Evolutionary conservation across 2,113 vertebrate genomes (phyloP).

Genomic region (Neotoma lepida): DNA sequence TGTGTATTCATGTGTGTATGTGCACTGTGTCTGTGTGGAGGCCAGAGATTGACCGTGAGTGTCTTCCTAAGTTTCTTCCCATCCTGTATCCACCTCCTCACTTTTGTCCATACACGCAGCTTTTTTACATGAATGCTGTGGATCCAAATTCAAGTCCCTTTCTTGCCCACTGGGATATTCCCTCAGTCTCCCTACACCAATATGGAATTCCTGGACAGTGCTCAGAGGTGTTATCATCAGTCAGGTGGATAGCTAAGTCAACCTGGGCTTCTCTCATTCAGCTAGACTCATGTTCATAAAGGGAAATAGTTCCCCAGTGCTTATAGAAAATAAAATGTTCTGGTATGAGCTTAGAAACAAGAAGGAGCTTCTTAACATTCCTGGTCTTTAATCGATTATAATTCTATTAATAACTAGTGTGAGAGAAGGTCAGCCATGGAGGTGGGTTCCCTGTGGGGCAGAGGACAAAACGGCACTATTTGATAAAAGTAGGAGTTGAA

Average conservation of each 20-base stretch:
- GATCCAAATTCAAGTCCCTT: not conserved
- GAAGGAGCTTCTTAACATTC: not conserved
- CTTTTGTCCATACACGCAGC: not conserved
- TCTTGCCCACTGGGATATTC: not conserved
- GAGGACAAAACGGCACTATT: not conserved
- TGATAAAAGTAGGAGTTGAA: conserved; percentile 10
- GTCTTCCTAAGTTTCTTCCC: not conserved
- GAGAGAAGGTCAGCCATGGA: not conserved
- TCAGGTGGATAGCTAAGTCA: not conserved
- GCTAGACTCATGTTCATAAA: not conserved
- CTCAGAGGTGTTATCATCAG: not conserved
- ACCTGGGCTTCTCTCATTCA: not conserved
- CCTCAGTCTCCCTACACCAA: too few species aligned
- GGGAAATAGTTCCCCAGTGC: not conserved
- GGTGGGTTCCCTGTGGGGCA: not conserved
- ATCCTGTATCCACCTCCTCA: not conserved
- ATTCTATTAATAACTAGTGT: not conserved
- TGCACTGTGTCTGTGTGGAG: not conserved
- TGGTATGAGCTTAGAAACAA: not conserved
- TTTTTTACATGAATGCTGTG: not conserved
- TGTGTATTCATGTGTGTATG: not conserved
- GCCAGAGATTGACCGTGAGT: not conserved
- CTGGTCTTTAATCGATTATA: not conserved
- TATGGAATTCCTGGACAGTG: not conserved
- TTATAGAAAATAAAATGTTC: not conserved